Evolutionary conservation across 2,113 vertebrate genomes (phyloP), one percentile per base, ranked within the genome.

Genomic region (Suncus etruscus): DNA sequence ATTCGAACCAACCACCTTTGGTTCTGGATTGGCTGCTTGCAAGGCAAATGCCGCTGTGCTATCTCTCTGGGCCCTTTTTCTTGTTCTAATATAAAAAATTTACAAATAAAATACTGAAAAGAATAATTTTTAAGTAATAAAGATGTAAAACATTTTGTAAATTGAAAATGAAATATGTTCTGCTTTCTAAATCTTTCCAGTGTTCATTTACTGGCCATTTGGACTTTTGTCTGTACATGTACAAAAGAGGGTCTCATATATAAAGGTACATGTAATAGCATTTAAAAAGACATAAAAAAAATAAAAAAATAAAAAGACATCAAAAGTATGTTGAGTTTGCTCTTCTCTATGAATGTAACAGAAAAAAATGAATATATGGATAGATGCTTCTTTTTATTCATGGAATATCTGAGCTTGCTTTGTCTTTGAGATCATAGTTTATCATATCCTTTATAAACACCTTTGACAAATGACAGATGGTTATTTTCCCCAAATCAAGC

Each of bases 21-120:
- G n/a, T n/a, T n/a, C n/a, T n/a, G n/a, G n/a, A n/a, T n/a, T n/a
- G n/a, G n/a, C n/a, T n/a, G n/a, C n/a, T n/a, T n/a, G n/a, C n/a
- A n/a, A n/a, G n/a, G n/a, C n/a, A n/a, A n/a, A n/a, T n/a, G n/a
- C n/a, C n/a, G n/a, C n/a, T n/a, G n/a, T n/a, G n/a, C n/a, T n/a
- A n/a, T n/a, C n/a, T n/a, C n/a, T n/a, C n/a, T n/a, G n/a, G n/a
- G n/a, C n/a, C n/a, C 58, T 61, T 61, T 61, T 61, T 61, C 58
- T 16, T 22, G 22, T 61, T 18, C 58, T 61, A 61, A 61, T 22
- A 61, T 61, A 16, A 61, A 79, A 93, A 83, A 29, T n/a, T 65
- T 73, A 58, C 66, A 94, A 91, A 95, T 74, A 76, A 92, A 78
- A 91, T 58, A 12, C 32, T 31, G 81, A 77, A 58, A 22, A 16